Base-by-base conservation (phyloP, 2,888 invertebrate species). In the Doris montereyensis region DNA sequence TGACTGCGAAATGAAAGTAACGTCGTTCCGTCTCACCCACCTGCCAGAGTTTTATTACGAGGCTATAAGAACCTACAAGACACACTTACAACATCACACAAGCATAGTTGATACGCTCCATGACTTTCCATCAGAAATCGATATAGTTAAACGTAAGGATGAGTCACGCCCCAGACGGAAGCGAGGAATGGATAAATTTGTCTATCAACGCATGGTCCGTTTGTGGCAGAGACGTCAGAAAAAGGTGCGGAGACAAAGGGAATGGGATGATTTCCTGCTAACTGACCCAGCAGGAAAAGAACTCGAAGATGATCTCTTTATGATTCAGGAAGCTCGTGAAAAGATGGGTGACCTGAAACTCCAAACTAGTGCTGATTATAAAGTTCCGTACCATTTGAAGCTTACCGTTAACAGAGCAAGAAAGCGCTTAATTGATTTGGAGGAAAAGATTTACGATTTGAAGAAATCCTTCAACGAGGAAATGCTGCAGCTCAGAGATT, bases 331-430 rank as follows among this genome's bases (percentile, higher is more conserved):
- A 24, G 82, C 82, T 2, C 34, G 21, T 4, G 24, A 1, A 0
- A 78, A 72, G n/a, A 74, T 82, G 32, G 82, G 82, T 8, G 58
- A 75, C 32, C 72, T 77, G 71, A 75, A 41, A 41, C 62, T 82
- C 1, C 76, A 76, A 30, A 77, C 70, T 30, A 77, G 71, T 4
- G 21, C 71, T 8, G 76, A 79, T 21, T 79, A 79, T 41, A 79
- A 76, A 13, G 76, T 79, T 1, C 79, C 76, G n/a, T 70, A 76
- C 2, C 21, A 34, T 0, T 71, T 71, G 26, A 79, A 76, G 32
- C 30, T 79, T 13, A 79, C 76, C 1, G 76, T 68, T 10, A 74
- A 79, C 28, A 32, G 76, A 5, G 79, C 41, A 2, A 32, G 79
- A 0, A 79, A 76, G 52, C 2, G 60, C 2, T 32, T 76, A n/a